Evolutionary conservation across 2,113 vertebrate species (phyloP), one percentile per base, ranked within the genome.

Genomic region (Mus spicilegus): DNA sequence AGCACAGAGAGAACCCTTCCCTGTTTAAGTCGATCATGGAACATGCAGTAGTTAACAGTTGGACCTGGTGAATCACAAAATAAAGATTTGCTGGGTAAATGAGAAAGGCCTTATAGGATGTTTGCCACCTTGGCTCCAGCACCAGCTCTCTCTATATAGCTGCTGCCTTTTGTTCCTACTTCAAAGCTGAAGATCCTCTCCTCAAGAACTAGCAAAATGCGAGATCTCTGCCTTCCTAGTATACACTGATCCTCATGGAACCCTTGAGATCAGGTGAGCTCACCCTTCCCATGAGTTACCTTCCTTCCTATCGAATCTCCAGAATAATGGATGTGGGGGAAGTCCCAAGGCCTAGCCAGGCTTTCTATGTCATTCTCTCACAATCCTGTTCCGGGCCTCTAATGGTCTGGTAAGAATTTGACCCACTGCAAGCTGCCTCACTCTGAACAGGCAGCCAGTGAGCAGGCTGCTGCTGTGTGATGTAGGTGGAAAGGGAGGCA

Each of bases 401-500:
- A 24, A 56, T 72, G 28, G 80, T 51, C 42, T 84, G 13, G 76
- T 80, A 81, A 85, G 75, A 76, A 10, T 76, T 42, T 86, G 39
- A 94, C 24, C 51, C 76, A 90, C 65, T 87, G 63, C 80, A 73
- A 46, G 67, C 88, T 54, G 51, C 46, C 70, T 82, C 49, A 30
- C 36, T 90, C 54, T 87, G 67, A 94, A 91, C 22, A 86, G 78
- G 61, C 76, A 96, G 65, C 65, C 69, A 56, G 72, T 58, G 58
- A 95, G n/a, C 75, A 77, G 69, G 56, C 30, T 69, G 63, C 33
- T 67, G 73, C 95, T 98, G 93, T 98, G 97, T 93, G 93, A 97
- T 97, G 98, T 0, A 98, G 94, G 96, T 97, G 98, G 98, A 98
- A 98, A 98, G 97, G 96, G 58, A 82, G 46, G 73, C n/a, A 61